Percentiles rank a stretch among this genome's conserved stretches.
Evolutionary conservation across 2,113 vertebrate genomes (phyloP).

Genomic region (Eulemur macaco): DNA sequence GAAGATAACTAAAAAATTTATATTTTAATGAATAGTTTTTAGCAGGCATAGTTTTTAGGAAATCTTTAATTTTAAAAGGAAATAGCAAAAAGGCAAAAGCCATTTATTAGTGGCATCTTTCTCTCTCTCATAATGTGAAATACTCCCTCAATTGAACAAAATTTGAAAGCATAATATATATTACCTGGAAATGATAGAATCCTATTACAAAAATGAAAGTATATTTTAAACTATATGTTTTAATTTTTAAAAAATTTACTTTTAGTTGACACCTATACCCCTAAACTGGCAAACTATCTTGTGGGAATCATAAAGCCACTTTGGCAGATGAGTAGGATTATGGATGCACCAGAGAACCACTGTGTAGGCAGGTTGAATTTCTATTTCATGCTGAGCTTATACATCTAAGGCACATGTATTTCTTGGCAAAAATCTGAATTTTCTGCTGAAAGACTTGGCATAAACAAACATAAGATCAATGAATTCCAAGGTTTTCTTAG

Average conservation of each 20-base stretch:
- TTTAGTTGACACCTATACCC: slow-evolving; percentile 78
- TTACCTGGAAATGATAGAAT: slow-evolving; percentile 64
- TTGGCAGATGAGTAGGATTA: slow-evolving; percentile 78
- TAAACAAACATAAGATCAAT: slow-evolving; percentile 72
- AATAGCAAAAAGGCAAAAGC: slow-evolving; percentile 21
- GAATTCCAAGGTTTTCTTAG: slow-evolving; percentile 79
- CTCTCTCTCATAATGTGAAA: slow-evolving; percentile 16
- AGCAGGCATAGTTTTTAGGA: slow-evolving; percentile 33
- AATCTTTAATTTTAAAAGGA: slow-evolving; percentile 60
- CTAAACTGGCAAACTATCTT: slow-evolving; percentile 75
- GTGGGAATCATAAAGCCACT: slow-evolving; percentile 75
- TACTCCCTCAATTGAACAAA: slow-evolving; percentile 76
- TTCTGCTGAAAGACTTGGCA: slow-evolving; percentile 78
- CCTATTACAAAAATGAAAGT: slow-evolving; percentile 70
- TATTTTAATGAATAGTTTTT: slow-evolving; percentile 57
- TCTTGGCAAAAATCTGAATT: slow-evolving; percentile 77
- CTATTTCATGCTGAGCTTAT: slow-evolving; percentile 74
- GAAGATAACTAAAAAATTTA: slow-evolving; percentile 5
- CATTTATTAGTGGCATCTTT: slow-evolving; percentile 61
- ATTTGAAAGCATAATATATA: slow-evolving; percentile 60
- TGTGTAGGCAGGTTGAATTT: slow-evolving; percentile 77
- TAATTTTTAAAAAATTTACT: slow-evolving; percentile 68
- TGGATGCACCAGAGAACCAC: slow-evolving; percentile 72
- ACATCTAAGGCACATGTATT: slow-evolving; percentile 78
- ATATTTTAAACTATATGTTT: slow-evolving; percentile 67